These are phyloP conservation scores for Cyprinodon variegatus DNA, from an alignment of 2,113 vertebrate species.

Conservation along the genomic window DNA sequence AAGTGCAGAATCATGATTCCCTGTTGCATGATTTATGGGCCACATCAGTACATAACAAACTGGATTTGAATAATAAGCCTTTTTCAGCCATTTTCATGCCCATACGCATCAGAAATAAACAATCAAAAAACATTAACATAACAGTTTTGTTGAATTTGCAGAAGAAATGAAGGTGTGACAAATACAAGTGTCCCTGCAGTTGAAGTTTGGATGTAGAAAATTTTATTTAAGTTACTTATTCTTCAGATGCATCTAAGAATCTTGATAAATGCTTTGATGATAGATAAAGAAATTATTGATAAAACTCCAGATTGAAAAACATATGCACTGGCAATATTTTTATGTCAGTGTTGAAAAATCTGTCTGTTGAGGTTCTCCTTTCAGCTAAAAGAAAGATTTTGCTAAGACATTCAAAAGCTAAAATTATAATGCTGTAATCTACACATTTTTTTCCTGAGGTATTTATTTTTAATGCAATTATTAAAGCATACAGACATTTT, in stretches of 20 bases:
- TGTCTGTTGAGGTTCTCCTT: background rate
- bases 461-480: conserved; percentile 3
- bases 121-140: background rate
- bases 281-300: background rate
- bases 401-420: background rate
- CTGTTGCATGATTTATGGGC: no score
- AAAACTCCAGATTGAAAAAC: conserved; percentile 16
- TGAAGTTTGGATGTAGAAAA: conserved; percentile 13
- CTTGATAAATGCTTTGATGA: background rate
- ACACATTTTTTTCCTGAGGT: background rate
- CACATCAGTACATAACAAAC: background rate
- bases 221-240: background rate
- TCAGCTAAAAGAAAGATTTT: background rate
- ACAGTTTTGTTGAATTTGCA: background rate
- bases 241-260: background rate
- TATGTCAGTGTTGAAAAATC: no score
- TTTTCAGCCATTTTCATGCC: conserved; percentile 6
- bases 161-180: conserved; percentile 13
- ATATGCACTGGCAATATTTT: background rate
- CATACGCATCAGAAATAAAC: background rate
- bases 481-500: background rate
- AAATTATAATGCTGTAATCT: background rate
- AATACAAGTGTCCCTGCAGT: conserved; percentile 18
- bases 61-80: background rate
- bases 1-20: no score